Evolutionary conservation across 2,113 vertebrate species (phyloP).

Genomic region (Oceanodroma tethys): DNA sequence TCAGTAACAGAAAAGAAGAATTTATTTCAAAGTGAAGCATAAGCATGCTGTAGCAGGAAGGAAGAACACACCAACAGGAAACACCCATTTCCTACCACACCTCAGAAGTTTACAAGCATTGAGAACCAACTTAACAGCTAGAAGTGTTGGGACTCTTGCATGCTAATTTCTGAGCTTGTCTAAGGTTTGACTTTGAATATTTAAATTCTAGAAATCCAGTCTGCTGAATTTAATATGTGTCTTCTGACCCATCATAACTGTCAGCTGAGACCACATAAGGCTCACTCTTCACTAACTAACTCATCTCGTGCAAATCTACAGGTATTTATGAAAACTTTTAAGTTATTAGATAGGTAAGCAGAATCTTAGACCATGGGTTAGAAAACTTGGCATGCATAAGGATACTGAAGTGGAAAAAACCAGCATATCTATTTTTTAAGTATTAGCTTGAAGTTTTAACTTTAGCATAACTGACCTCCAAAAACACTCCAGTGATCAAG

Average conservation of each 20-base stretch:
- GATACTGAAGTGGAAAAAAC: background rate
- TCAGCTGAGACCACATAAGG: background rate
- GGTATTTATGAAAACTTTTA: background rate
- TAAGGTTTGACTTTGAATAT: background rate
- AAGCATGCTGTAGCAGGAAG: background rate
- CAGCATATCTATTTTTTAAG: background rate
- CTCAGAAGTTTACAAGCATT: background rate
- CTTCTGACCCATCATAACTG: background rate
- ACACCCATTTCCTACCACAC: background rate
- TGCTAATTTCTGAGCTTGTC: background rate
- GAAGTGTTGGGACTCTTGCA: background rate
- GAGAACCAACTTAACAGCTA: background rate
- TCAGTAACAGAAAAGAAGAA: background rate
- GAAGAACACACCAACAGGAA: background rate
- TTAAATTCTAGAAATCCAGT: background rate
- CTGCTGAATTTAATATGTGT: background rate
- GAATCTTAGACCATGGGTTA: background rate
- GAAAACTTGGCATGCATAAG: background rate
- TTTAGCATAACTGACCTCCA: conserved; percentile 86
- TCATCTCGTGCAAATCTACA: background rate
- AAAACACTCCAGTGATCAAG: conserved; percentile 93
- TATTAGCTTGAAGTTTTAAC: conserved; percentile 32
- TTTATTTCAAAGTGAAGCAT: background rate
- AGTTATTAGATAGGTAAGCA: background rate
- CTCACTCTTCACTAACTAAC: background rate